Evolutionary conservation across 2,888 invertebrate species (phyloP), one percentile per base, ranked within the genome.

Genomic region (Ariolimax columbianus): DNA sequence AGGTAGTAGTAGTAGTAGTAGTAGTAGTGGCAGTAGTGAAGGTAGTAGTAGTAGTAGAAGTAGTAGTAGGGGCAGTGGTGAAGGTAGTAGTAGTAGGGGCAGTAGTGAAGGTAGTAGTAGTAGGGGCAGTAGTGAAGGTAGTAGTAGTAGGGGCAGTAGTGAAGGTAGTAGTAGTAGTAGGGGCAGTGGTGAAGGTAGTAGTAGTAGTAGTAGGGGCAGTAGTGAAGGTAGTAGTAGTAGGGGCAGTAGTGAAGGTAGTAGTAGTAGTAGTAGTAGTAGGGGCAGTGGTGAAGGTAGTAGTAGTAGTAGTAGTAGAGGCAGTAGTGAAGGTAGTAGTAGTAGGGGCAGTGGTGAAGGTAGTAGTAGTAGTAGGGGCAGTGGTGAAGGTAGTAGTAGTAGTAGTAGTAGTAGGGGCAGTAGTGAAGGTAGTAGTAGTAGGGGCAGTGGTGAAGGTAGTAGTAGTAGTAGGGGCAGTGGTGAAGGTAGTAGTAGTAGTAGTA

Each of bases 241-340:
- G 11, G 33, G 73, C 33, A 73, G 73, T 73, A 73, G 73, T 73
- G 33, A 47, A 43, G 43, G 77, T 77, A 77, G 77, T 77, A 77
- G 77, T 43, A 77, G 77, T 43, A 77, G 77, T 43, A 77, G 77
- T 77, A 77, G 43, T 77, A 77, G 77, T 77, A 77, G 77, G 40
- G 43, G 77, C 43, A 77, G 77, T 77, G 43, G 77, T 77, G 43
- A n/a, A 43, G 43, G 77, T 43, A 77, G 40, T 77, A 77, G 77
- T 77, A 77, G 47, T 77, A 40, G 47, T 43, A 59, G 23, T 26
- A 59, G 59, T 59, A 59, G 19, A 23, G n/a, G 19, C n/a, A n/a
- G n/a, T n/a, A n/a, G n/a, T n/a, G n/a, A n/a, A n/a, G n/a, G n/a
- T n/a, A n/a, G n/a, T n/a, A 59, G 59, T 59, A 26, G 59, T 72